phyloP scores from a whole-genome alignment of 2,888 invertebrate genomes.

The Pachydiplax longipennis region DNA sequence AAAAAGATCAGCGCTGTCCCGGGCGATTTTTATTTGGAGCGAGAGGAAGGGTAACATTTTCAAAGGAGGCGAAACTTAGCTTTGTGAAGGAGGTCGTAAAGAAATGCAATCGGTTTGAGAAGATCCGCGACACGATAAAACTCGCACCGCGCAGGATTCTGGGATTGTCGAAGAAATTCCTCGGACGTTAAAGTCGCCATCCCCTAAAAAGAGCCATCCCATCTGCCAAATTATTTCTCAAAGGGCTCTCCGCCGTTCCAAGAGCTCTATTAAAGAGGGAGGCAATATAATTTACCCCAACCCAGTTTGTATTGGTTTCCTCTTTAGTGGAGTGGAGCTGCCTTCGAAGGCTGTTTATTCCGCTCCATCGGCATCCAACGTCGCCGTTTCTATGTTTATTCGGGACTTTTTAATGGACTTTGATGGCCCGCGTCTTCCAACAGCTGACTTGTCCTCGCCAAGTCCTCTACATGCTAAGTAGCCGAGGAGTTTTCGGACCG shows the following conservation, averaged over 20 bases:
- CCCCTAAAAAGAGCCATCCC: too few relatives aligned
- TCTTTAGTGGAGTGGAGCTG: background rate
- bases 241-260: background rate
- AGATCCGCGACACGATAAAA: too few relatives aligned
- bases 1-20: background rate
- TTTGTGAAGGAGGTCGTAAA: too few relatives aligned
- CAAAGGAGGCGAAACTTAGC: too few relatives aligned
- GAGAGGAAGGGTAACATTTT: too few relatives aligned
- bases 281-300: background rate
- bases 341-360: background rate
- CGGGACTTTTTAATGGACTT: slow-evolving; percentile 16
- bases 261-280: background rate
- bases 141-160: too few relatives aligned
- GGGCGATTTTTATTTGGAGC: background rate
- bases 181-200: background rate
- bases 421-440: background rate
- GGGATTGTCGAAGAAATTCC: background rate
- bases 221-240: background rate
- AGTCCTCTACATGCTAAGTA: slow-evolving; percentile 16
- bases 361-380: background rate
- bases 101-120: too few relatives aligned
- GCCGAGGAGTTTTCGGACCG: background rate
- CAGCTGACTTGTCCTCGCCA: background rate
- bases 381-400: slow-evolving; percentile 21
- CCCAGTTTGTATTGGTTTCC: background rate